phyloP scores from a whole-genome alignment of 1,140 invertebrate species.

The Zaprionus africanus region DNA sequence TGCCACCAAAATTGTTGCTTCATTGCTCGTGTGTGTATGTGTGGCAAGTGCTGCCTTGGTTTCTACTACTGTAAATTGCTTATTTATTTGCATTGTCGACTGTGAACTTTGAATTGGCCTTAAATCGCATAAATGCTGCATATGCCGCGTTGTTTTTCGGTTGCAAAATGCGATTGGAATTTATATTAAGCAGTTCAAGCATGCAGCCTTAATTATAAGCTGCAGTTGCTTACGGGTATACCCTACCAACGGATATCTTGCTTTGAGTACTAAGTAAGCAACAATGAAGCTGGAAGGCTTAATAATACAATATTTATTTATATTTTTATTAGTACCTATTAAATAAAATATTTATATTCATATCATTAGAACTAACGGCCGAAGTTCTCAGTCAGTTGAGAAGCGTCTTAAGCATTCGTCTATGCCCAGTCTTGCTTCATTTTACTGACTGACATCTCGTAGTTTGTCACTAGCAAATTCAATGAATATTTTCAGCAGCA shows the following conservation, averaged over 20 bases:
- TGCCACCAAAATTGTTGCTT: conserved; percentile 64
- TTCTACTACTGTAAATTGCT: conserved; percentile 61
- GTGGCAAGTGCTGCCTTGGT: conserved; percentile 12
- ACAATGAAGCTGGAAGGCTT: background rate
- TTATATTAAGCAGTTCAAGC: conserved; percentile 47
- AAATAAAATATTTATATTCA: too few relatives aligned
- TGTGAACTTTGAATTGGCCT: conserved; percentile 38
- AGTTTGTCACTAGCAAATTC: conserved; percentile 78
- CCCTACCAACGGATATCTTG: background rate
- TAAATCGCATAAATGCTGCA: conserved; percentile 51
- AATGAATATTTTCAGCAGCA: conserved; percentile 72
- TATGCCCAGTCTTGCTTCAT: background rate
- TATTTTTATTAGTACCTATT: too few relatives aligned
- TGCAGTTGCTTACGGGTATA: conserved; percentile 32
- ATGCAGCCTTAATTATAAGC: conserved; percentile 51
- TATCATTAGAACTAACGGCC: background rate
- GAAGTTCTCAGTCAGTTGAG: background rate
- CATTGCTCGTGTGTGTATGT: conserved; percentile 58
- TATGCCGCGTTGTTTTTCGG: conserved; percentile 12
- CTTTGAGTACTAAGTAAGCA: background rate
- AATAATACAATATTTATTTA: too few relatives aligned
- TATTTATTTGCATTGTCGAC: conserved; percentile 65
- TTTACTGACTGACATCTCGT: conserved; percentile 62
- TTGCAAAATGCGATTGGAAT: conserved; percentile 36
- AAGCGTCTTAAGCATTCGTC: background rate